Evolutionary conservation across 2,797 vertebrate genomes (phyloP), one percentile per base, ranked within the genome.

Genomic region (Sciurus carolinensis): DNA sequence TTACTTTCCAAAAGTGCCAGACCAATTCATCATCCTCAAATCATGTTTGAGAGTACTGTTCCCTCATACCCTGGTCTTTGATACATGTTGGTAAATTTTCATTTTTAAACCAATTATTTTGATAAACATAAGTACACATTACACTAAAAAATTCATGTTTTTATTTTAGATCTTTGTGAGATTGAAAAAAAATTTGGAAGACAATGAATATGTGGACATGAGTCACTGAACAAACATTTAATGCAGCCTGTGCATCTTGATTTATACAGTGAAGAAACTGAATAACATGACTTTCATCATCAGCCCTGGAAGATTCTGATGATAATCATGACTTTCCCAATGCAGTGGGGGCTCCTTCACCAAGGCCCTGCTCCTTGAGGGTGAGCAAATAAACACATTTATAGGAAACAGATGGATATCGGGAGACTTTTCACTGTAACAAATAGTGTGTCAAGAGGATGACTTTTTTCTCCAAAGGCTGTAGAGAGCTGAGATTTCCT

Each of bases 321-420:
- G 71, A 80, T 94, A 86, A 92, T 95, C 95, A 47, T 14, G 93
- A 83, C 76, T 92, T 92, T 76, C 59, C 79, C 93, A 42, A 75
- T 71, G 93, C 0, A 0, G 59, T 72, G 66, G 42, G 18, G 66
- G 79, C 80, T 57, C 50, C 93, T 81, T 54, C 80, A 83, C 69
- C 86, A 85, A 91, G 64, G 64, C 69, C 24, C 47, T 87, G 80
- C 90, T 95, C 80, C 94, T 77, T 33, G 0, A 69, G 87, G 80
- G 89, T 93, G 91, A 95, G 44, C 91, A 97, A 98, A 97, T 93
- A 97, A 97, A 96, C 94, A 97, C 69, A 30, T 87, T 94, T 96
- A 97, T 97, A 87, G 92, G 89, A 97, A 98, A 93, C 96, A 97
- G 97, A 98, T 96, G 97, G 93, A 18, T 17, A 20, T 24, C 26